phyloP scores from a whole-genome alignment of 1,140 invertebrate genomes.

The Drosophila prosaltans region DNA sequence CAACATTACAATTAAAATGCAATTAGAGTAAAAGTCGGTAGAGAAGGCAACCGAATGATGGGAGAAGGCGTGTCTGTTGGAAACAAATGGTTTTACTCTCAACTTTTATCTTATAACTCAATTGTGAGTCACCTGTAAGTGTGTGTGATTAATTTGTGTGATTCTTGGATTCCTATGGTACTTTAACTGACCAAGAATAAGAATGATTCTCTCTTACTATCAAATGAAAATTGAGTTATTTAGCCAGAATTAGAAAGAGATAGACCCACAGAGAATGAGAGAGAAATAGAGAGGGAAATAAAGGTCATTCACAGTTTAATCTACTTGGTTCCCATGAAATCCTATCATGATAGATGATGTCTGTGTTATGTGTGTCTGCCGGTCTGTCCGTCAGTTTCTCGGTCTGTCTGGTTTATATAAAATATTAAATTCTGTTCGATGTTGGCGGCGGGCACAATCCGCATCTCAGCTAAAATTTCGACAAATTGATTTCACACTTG shows the following conservation, averaged over 20 bases:
- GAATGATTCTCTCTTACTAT: background rate
- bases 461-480: slow-evolving; percentile 65
- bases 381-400: background rate
- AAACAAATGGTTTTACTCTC: slow-evolving; percentile 7
- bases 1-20: slow-evolving; percentile 70
- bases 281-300: background rate
- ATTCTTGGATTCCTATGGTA: slow-evolving; percentile 7
- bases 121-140: slow-evolving; percentile 6
- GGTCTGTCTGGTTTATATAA: slow-evolving; percentile 43
- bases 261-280: background rate
- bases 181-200: slow-evolving; percentile 10
- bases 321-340: slow-evolving; percentile 24
- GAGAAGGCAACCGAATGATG: background rate
- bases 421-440: slow-evolving; percentile 58
- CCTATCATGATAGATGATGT: slow-evolving; percentile 12
- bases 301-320: background rate
- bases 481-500: slow-evolving; percentile 78
- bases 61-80: slow-evolving; percentile 11
- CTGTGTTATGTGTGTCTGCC: slow-evolving; percentile 54
- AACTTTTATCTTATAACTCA: slow-evolving; percentile 17
- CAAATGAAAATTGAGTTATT: slow-evolving; percentile 14
- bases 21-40: slow-evolving; percentile 60
- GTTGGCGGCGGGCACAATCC: slow-evolving; percentile 30
- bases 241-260: background rate
- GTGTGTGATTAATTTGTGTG: background rate